phyloP scores from a whole-genome alignment of 1,140 invertebrate species.

The Drosophila kurseongensis region DNA sequence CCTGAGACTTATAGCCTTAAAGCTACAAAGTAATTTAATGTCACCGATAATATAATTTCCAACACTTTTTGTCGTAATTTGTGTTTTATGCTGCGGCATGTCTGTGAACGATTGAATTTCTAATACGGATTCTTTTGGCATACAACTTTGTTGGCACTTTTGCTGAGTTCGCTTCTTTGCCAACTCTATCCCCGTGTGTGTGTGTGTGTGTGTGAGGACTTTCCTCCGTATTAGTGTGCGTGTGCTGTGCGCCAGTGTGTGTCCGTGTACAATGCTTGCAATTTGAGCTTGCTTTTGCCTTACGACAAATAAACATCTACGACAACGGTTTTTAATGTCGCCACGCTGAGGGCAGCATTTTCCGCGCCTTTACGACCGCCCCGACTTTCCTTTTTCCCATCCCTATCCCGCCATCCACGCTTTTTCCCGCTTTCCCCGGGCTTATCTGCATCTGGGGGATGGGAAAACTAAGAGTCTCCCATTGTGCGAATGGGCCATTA shows the following conservation, averaged over 20 bases:
- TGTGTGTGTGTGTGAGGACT: not conserved
- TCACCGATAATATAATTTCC: not conserved
- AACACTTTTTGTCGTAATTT: not conserved
- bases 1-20: no score
- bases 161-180: conserved; percentile 12
- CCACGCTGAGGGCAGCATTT: conserved; percentile 36
- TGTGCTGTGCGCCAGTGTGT: not conserved
- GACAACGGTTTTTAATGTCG: conserved; percentile 47
- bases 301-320: conserved; percentile 27
- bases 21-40: no score
- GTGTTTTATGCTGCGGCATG: not conserved
- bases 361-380: conserved; percentile 21
- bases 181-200: not conserved
- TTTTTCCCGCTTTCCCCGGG: not conserved
- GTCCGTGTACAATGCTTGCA: conserved; percentile 57
- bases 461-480: conserved; percentile 32
- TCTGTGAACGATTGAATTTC: not conserved
- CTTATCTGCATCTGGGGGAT: conserved; percentile 42
- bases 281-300: conserved; percentile 53
- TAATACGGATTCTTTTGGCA: not conserved
- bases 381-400: not conserved
- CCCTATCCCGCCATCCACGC: no score
- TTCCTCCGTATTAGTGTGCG: not conserved
- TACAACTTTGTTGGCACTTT: conserved; percentile 18
- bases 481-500: conserved; percentile 36